Evolutionary conservation across 2,888 invertebrate species (phyloP), one percentile per base, ranked within the genome.

Genomic region (Lobophora halterata): DNA sequence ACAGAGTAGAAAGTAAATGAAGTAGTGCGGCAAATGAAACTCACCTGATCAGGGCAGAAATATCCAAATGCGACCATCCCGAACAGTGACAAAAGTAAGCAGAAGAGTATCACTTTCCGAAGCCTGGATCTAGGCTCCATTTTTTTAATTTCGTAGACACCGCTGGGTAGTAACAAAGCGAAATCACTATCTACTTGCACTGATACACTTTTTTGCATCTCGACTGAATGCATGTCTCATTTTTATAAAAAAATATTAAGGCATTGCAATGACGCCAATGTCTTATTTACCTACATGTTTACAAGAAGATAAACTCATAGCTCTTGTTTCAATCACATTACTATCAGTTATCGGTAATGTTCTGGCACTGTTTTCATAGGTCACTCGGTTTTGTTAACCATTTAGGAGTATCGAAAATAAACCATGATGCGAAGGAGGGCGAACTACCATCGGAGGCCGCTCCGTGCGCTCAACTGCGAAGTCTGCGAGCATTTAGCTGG

Each of bases 1-100:
- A n/a, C n/a, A n/a, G n/a, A n/a, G n/a, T n/a, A n/a, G n/a, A 18
- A 25, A 5, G n/a, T 3, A 10, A 31, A 8, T 21, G 2, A n/a
- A 29, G 21, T 2, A 26, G n/a, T n/a, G 17, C 5, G n/a, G 17
- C 6, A 11, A 3, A 1, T 14, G 23, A n/a, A 13, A 51, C 90
- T 89, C 67, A 93, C 93, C 89, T 94, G 94, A 77, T 96, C 95
- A 52, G 95, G 95, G 74, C 95, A 96, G 71, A 95, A 95, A 79
- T 95, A 96, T 65, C 96, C 95, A 75, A 96, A 93, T 65, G 95
- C 96, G 59, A 96, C 91, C 79, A 96, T 95, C 55, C 96, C 95
- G 73, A 94, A 93, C 52, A 96, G 89, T 57, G 95, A 94, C 67
- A 96, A 89, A 62, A 93, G 90, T 68, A 95, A 89, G 86, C 95